Conservation (phyloP, 2,888 invertebrate species). For the Drosophila paucipuncta region DNA sequence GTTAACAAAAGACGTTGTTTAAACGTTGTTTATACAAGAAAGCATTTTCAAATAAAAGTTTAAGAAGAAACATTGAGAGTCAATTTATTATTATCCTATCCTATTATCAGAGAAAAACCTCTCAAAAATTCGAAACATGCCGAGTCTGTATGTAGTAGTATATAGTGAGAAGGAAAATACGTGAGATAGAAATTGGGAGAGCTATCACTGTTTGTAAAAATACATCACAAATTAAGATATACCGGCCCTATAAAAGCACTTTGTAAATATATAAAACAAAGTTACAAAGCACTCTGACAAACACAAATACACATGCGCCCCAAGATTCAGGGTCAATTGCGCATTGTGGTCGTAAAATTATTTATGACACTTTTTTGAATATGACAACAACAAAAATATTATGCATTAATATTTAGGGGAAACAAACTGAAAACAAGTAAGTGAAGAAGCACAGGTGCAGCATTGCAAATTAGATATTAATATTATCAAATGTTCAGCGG, state of each 20-base stretch:
- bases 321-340: constrained; percentile 60
- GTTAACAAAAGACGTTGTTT: neutral
- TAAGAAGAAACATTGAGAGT: neutral
- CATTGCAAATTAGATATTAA: constrained; percentile 50
- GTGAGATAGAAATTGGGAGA: neutral
- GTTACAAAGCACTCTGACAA: constrained; percentile 1
- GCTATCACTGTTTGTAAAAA: neutral
- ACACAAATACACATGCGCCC: constrained; percentile 14
- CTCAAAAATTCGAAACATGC: neutral
- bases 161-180: neutral
- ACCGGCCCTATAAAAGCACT: constrained; percentile 1
- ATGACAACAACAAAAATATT: neutral
- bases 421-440: constrained; percentile 20
- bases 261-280: neutral
- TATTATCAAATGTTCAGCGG: constrained; percentile 21
- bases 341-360: constrained; percentile 26
- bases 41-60: neutral
- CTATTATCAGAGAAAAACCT: neutral
- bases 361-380: constrained; percentile 9
- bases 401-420: constrained; percentile 11
- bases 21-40: neutral
- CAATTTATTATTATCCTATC: neutral
- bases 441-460: constrained; percentile 33
- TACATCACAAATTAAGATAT: neutral
- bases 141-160: neutral